Evolutionary conservation across 2,888 invertebrate genomes (phyloP), one percentile per base, ranked within the genome.

Genomic region (Caradrina kadenii): DNA sequence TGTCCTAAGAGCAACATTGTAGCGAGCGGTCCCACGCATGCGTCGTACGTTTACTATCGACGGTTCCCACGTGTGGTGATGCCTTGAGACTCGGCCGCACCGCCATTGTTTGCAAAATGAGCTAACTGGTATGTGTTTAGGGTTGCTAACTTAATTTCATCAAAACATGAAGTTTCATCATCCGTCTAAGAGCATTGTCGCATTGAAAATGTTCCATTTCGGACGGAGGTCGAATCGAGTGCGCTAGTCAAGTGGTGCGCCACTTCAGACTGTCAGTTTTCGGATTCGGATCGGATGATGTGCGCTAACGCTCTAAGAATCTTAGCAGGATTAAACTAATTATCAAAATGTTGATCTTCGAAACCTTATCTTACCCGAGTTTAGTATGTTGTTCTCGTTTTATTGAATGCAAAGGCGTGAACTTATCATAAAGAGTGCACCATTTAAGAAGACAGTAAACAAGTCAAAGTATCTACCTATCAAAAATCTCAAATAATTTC

Each of bases 61-160:
- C 48, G 42, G 70, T 84, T 83, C 83, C 73, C 83, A 83, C 84
- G 73, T 92, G 73, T 6, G 49, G 35, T 19, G 49, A 58, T 17
- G 68, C 73, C 80, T 71, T 83, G 83, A 73, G 79, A 83, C 10
- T 15, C 63, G 42, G 39, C 62, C 65, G 66, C 54, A 50, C 15
- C 22, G 53, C 61, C 42, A 74, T 80, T 83, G 85, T 83, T 82
- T 76, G 79, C 73, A 52, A 79, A 82, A 67, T 66, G 39, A 80
- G 55, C 63, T 58, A 69, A 70, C 72, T 70, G 58, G 42, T 72
- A 66, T 59, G n/a, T 45, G 0, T 26, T 31, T 63, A 79, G 64
- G 79, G 78, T 19, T 79, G 77, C 15, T 42, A 21, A 31, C 45
- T 42, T 11, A 17, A 26, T 15, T 6, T 35, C 8, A 8, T 35